Base-by-base conservation (phyloP, 1,140 invertebrate species). In the Archivesica marissinica region DNA sequence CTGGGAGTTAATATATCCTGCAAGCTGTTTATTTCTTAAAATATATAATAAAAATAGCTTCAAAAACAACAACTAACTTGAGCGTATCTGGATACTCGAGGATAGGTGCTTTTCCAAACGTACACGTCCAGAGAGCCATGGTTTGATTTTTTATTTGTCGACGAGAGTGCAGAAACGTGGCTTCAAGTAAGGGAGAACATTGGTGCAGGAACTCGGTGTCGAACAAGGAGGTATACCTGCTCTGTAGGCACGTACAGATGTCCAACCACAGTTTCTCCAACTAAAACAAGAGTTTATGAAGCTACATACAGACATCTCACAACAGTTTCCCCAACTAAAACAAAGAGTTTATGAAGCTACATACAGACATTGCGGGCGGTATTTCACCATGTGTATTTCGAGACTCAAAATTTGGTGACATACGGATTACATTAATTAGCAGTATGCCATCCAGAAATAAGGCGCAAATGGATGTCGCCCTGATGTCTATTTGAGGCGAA, bases 261-360 rank as follows among this genome's bases (percentile, higher is more conserved):
- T 90, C 89, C 17, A 54, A 64, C 90, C 92, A 93, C 7, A 94
- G 81, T 66, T 90, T 90, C 52, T 93, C 93, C 41, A 92, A 33
- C 93, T 93, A 87, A 33, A 86, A 87, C 80, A 41, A 30, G 75
- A 76, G 61, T 20, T 70, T 66, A 15, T 13, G 9, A 9, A 61
- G 13, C 25, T 13, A 61, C 11, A 61, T 23, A 61, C 9, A 61
- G 56, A 61, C n/a, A n/a, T n/a, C n/a, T n/a, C n/a, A 64, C 90
- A 92, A 93, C 7, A 94, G 81, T 66, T 90, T 90, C 52, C 93
- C 93, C 41, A 92, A 33, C 93, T 93, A 87, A 33, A 86, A 87
- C 80, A 41, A 30, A 78, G 75, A 77, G 13, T 11, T 59, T 59
- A 59, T 7, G 41, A 9, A 47, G 41, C 7, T 9, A 47, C 7